Percentiles rank a stretch among this genome's conserved stretches.
Conservation (phyloP, 2,113 vertebrate species). For the Lepus europaeus region DNA sequence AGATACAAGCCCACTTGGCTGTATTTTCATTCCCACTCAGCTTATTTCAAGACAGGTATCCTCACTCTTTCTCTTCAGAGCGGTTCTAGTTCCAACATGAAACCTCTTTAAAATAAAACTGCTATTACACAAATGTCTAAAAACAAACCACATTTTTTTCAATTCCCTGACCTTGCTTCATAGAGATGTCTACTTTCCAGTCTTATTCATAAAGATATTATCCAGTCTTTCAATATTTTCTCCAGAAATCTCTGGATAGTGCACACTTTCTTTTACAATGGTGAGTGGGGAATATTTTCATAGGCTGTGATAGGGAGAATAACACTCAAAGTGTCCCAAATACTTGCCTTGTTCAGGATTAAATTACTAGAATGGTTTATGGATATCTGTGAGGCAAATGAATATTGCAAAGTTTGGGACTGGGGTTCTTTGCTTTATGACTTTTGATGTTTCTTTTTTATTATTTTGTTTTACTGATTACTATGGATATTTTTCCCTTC, state of each 20-base stretch:
- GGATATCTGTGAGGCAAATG: neutral
- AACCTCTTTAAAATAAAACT: constrained; percentile 40
- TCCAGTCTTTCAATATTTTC: constrained; percentile 20
- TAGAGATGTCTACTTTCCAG: neutral
- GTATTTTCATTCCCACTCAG: constrained; percentile 57
- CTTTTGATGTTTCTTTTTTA: neutral
- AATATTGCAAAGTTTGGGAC: neutral
- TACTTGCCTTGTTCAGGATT: neutral
- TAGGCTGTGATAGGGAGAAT: neutral
- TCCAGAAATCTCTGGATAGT: neutral
- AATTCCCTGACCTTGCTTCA: neutral
- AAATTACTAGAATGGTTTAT: neutral
- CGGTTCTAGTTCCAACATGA: constrained; percentile 19
- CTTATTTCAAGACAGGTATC: neutral
- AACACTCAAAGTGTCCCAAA: neutral
- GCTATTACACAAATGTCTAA: neutral
- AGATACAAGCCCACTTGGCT: constrained; percentile 68
- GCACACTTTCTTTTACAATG: neutral
- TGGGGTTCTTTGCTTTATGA: neutral
- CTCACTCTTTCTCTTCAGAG: neutral
- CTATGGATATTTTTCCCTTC: neutral
- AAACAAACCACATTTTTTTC: neutral
- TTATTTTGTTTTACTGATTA: neutral
- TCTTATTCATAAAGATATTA: constrained; percentile 14
- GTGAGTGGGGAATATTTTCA: neutral